These are phyloP conservation scores for Gadus chalcogrammus DNA, from an alignment of 2,113 vertebrate species.

Conservation along the genomic window DNA sequence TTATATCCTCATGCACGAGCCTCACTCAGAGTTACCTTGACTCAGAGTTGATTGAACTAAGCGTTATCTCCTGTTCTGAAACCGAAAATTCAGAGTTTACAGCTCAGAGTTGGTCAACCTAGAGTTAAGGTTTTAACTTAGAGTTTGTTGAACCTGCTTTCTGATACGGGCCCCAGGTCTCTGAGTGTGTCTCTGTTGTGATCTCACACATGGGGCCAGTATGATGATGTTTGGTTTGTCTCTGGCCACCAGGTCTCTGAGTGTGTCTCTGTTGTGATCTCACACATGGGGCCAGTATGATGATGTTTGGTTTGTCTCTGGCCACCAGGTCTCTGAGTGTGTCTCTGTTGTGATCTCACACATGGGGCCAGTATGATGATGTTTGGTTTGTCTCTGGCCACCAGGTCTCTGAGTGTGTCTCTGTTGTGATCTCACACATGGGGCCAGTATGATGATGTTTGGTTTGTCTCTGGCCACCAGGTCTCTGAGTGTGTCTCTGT, in stretches of 20 bases:
- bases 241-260: slow-evolving; percentile 66
- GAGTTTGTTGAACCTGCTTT: too few relatives aligned
- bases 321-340: slow-evolving; percentile 69
- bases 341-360: slow-evolving; percentile 17
- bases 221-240: background rate
- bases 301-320: background rate
- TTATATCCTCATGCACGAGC: too few relatives aligned
- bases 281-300: background rate
- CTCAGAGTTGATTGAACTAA: too few relatives aligned
- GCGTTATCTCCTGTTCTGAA: too few relatives aligned
- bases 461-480: slow-evolving; percentile 58
- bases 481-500: slow-evolving; percentile 56
- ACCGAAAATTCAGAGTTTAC: too few relatives aligned
- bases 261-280: slow-evolving; percentile 37
- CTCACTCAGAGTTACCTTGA: too few relatives aligned
- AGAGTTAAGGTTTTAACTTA: too few relatives aligned
- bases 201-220: background rate
- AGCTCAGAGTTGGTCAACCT: too few relatives aligned
- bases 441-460: background rate
- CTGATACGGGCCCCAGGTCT: too few relatives aligned
- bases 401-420: slow-evolving; percentile 71
- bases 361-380: background rate
- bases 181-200: slow-evolving; percentile 41
- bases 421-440: background rate
- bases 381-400: slow-evolving; percentile 16